phyloP scores from a whole-genome alignment of 2,888 invertebrate genomes.

The Harpalus rufipes region DNA sequence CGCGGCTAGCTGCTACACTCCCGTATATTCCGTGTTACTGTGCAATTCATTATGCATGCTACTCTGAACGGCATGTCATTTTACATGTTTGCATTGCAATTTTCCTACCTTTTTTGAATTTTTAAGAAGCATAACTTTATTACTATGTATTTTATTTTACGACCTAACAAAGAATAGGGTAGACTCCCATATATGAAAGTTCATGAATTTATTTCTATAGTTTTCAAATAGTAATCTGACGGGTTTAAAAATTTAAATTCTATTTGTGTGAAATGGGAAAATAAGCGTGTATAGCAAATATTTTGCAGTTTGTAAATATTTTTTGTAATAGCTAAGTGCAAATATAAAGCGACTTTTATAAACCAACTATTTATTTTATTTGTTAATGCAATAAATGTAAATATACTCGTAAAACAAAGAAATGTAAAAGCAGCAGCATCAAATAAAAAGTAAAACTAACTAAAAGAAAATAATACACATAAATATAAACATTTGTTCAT shows the following conservation, averaged over 20 bases:
- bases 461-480: too few relatives aligned
- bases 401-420: neutral
- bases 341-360: neutral
- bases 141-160: constrained; percentile 64
- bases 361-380: neutral
- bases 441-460: neutral
- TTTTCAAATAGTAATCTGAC: constrained; percentile 19
- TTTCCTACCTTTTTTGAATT: constrained; percentile 58
- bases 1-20: neutral
- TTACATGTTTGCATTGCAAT: constrained; percentile 67
- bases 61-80: constrained; percentile 63
- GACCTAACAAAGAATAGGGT: constrained; percentile 54
- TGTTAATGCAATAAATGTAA: neutral
- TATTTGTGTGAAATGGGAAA: neutral
- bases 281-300: neutral
- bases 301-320: neutral
- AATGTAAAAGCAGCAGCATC: neutral
- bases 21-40: constrained; percentile 45
- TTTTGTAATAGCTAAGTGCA: neutral
- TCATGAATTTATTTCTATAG: constrained; percentile 52
- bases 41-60: constrained; percentile 65
- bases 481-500: too few relatives aligned
- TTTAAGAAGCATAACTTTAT: constrained; percentile 66
- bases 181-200: constrained; percentile 6
- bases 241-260: constrained; percentile 20